phyloP scores from a whole-genome alignment of 2,888 invertebrate species.

The Leptinotarsa peninsularis region DNA sequence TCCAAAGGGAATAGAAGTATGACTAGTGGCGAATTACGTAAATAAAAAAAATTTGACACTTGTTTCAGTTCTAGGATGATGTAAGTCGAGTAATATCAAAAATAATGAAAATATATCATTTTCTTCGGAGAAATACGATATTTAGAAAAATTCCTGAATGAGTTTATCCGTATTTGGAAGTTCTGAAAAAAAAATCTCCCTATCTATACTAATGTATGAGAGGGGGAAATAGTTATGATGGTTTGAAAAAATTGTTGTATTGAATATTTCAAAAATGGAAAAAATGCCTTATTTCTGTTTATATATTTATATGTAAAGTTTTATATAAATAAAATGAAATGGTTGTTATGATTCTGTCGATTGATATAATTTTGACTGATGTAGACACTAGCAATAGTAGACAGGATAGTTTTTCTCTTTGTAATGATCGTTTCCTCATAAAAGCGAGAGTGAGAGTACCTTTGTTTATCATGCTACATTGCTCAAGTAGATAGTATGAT shows the following conservation, averaged over 20 bases:
- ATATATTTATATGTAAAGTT: background rate
- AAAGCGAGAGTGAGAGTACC: background rate
- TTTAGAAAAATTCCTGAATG: background rate
- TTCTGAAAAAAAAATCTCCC: too few relatives aligned
- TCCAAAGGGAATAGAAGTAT: too few relatives aligned
- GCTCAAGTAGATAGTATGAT: slow-evolving; percentile 41
- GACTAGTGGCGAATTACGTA: too few relatives aligned
- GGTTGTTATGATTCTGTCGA: background rate
- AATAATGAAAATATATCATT: background rate
- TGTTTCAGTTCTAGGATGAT: too few relatives aligned
- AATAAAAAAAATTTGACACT: too few relatives aligned
- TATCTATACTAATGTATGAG: too few relatives aligned
- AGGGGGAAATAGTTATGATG: background rate
- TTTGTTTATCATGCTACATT: slow-evolving; percentile 20
- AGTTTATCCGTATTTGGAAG: too few relatives aligned
- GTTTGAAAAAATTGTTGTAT: background rate
- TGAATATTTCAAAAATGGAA: background rate
- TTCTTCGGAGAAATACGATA: background rate
- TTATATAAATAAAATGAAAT: background rate
- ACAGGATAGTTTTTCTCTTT: background rate
- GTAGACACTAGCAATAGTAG: slow-evolving; percentile 4
- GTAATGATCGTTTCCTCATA: slow-evolving; percentile 1
- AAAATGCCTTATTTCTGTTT: background rate
- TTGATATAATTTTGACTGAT: slow-evolving; percentile 15
- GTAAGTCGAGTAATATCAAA: too few relatives aligned